Percentiles rank a stretch among this genome's conserved stretches.
Conservation (phyloP, 2,113 vertebrate species). For the Mirza zaza region DNA sequence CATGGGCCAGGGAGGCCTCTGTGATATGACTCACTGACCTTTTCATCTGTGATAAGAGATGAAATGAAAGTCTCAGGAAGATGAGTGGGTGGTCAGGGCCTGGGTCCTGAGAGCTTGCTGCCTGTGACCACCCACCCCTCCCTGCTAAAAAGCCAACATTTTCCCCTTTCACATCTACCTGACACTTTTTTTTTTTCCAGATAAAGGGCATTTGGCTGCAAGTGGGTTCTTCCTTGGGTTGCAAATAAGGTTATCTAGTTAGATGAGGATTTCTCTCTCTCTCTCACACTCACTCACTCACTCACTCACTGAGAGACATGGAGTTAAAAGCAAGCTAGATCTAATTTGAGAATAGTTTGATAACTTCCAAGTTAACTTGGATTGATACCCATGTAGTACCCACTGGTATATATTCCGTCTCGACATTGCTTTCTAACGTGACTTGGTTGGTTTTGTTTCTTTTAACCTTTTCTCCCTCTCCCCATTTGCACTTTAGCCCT, state of each 20-base stretch:
- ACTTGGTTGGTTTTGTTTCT: neutral
- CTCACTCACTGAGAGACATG: neutral
- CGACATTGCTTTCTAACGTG: neutral
- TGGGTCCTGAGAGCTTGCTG: neutral
- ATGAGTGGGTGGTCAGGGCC: neutral
- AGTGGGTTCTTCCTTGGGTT: neutral
- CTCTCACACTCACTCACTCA: rapidly evolving
- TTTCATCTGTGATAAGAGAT: neutral
- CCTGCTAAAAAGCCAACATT: rapidly evolving
- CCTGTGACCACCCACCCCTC: too few species aligned
- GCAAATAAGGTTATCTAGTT: neutral
- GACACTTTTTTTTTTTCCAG: too few species aligned
- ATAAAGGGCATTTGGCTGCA: neutral
- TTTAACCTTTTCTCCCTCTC: neutral
- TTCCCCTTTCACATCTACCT: too few species aligned
- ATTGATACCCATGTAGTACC: rapidly evolving
- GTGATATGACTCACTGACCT: neutral
- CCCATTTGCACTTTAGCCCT: constrained; percentile 86
- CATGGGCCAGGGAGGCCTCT: neutral
- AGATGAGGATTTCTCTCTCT: neutral
- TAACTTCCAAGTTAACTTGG: neutral
- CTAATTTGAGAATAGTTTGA: neutral
- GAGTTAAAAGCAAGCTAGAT: neutral
- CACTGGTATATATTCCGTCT: too few species aligned
- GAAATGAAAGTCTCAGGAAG: neutral